Evolutionary conservation across 2,113 vertebrate species (phyloP), one percentile per base, ranked within the genome.

Genomic region (Trogon surrucura): DNA sequence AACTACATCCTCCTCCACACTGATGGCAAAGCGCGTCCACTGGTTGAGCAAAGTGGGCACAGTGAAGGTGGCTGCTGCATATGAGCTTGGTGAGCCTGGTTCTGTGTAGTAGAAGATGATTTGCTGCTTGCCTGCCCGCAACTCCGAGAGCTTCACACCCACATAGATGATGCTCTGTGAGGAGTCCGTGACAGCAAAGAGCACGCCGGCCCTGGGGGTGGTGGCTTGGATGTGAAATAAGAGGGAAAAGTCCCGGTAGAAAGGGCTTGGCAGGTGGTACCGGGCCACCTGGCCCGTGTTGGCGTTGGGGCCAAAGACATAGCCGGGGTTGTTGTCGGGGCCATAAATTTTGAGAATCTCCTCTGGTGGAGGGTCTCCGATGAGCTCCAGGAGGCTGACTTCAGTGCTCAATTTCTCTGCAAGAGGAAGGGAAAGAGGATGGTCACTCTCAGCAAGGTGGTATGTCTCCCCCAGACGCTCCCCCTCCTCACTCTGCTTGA

Each of bases 81-180:
- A 98, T 0, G 99, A 99, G 41, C 26, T 73, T 32, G 96, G 22
- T 0, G 98, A 98, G 25, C 98, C 98, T 0, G 98, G 98, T 84
- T 99, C 98, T 0, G 99, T 99, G 97, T 99, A 99, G 93, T 98
- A 99, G 70, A 99, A 97, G 64, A 99, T 97, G 74, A 99, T 95
- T 4, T 98, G 89, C 97, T 99, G 99, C n/a, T 97, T 96, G 61
- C 95, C 96, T 0, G 56, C 94, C 29, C 50, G 94, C 56, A 98
- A 97, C 1, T 88, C 96, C 0, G 98, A 98, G 70, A 99, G 98
- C 96, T 99, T 99, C 57, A 99, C 98, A 0, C 98, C 99, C 78
- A 99, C 94, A 0, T 98, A 98, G 96, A 99, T 98, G 92, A 99
- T 93, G 7, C 97, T 95, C 97, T 99, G 99, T 0, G 88, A 93